These are phyloP conservation scores for Apodemus sylvaticus DNA, from an alignment of 2,113 vertebrate genomes.

Conservation along the genomic window DNA sequence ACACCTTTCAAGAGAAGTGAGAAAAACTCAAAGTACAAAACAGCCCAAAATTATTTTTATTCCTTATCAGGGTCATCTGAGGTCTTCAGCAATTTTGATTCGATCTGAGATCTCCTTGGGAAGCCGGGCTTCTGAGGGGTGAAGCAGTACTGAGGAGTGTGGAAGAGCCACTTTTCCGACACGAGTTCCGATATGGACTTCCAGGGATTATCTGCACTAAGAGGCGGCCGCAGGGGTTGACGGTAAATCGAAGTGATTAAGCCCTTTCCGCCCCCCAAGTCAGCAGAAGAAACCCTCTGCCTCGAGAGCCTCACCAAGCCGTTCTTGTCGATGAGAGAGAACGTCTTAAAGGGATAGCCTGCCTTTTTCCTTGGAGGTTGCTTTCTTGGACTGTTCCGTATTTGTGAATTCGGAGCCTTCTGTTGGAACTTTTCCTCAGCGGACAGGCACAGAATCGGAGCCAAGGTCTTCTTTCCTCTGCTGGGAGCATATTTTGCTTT, in stretches of 20 bases:
- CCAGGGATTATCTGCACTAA: constrained; percentile 1
- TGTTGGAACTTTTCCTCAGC: not conserved
- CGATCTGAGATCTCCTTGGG: constrained; percentile 54
- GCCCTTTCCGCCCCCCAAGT: not conserved
- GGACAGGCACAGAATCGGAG: not conserved
- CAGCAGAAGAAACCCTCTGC: constrained; percentile 11
- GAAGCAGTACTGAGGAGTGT: constrained; percentile 27
- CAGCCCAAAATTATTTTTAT: constrained; percentile 26
- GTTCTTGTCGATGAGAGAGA: not conserved
- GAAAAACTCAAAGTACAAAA: not conserved
- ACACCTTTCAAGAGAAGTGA: not conserved
- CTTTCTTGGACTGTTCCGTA: not conserved
- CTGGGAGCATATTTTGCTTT: not conserved
- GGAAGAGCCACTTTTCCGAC: constrained; percentile 72
- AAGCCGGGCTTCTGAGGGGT: constrained; percentile 27
- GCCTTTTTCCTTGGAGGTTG: not conserved
- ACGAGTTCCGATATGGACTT: constrained; percentile 41
- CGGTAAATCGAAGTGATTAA: not conserved
- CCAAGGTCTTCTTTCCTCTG: constrained; percentile 29
- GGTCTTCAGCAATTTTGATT: constrained; percentile 34
- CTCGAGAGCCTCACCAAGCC: not conserved
- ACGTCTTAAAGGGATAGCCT: not conserved
- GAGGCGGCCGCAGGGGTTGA: not conserved
- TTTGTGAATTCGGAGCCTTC: not conserved
- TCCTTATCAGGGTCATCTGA: constrained; percentile 9